Evolutionary conservation across 2,797 vertebrate species (phyloP).

Genomic region (Cryptoblepharus egeriae): DNA sequence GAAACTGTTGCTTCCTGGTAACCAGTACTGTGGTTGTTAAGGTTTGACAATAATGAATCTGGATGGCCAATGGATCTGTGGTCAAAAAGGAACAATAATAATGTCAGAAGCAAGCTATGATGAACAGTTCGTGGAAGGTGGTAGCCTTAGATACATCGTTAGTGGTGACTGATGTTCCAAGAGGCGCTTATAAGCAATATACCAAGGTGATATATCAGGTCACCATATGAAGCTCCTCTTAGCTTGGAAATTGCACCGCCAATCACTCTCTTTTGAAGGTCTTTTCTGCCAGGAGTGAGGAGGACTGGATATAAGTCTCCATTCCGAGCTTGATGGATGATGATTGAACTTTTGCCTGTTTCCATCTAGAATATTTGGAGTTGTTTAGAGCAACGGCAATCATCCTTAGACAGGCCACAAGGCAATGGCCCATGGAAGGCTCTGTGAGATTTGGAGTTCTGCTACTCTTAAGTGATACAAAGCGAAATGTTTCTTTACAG

Average conservation of each 20-base stretch:
- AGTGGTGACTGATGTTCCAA: constrained; percentile 61
- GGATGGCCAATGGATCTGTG: constrained; percentile 54
- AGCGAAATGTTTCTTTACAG: constrained; percentile 8
- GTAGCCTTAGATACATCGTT: constrained; percentile 47
- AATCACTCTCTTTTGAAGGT: constrained; percentile 63
- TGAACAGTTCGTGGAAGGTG: constrained; percentile 52
- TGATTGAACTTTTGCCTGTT: constrained; percentile 50
- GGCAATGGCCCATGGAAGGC: background rate
- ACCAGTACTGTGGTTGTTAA: constrained; percentile 47
- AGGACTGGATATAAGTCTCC: constrained; percentile 59
- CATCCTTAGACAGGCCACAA: background rate
- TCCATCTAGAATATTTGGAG: constrained; percentile 14
- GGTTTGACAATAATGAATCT: constrained; percentile 55
- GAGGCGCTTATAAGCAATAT: constrained; percentile 60
- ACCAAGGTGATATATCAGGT: constrained; percentile 63
- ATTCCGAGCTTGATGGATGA: constrained; percentile 31
- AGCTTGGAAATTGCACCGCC: constrained; percentile 57
- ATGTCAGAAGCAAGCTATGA: constrained; percentile 54
- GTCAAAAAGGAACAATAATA: constrained; percentile 59
- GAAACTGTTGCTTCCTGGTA: constrained; percentile 26
- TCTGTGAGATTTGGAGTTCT: background rate
- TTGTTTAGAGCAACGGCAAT: constrained; percentile 8
- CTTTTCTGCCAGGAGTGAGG: constrained; percentile 53
- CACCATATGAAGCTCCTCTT: constrained; percentile 56
- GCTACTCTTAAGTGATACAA: constrained; percentile 8